Percentiles rank a stretch among this genome's conserved stretches.
Evolutionary conservation across 2,797 vertebrate species (phyloP).

Genomic region (Phyllotis vaccarum): DNA sequence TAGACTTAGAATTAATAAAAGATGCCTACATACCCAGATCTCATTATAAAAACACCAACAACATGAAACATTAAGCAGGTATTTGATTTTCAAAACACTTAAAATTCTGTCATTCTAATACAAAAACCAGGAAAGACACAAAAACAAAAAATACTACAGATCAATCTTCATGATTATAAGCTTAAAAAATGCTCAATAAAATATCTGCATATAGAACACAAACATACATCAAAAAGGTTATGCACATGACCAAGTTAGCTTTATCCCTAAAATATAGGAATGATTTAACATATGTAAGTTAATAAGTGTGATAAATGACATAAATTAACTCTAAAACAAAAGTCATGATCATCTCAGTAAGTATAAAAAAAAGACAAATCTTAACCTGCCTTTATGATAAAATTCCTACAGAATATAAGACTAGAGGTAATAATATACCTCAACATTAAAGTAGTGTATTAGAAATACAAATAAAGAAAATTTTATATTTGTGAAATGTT

Average conservation of each 20-base stretch:
- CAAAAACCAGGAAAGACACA: background rate
- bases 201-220: background rate
- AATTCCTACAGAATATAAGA: background rate
- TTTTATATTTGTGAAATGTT: too few species aligned
- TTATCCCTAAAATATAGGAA: background rate
- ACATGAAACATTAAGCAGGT: background rate
- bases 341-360: background rate
- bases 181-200: background rate
- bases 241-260: background rate
- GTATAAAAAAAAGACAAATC: background rate
- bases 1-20: background rate
- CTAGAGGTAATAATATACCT: background rate
- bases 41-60: background rate
- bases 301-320: background rate
- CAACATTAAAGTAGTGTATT: background rate
- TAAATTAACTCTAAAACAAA: background rate
- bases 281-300: background rate
- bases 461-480: background rate
- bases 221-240: background rate
- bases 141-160: background rate
- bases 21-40: background rate
- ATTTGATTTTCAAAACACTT: background rate
- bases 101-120: background rate
- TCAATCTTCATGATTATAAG: background rate
- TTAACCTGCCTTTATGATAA: background rate